These are phyloP conservation scores for Pavo muticus DNA, from an alignment of 2,113 vertebrate species.

Conservation along the genomic window DNA sequence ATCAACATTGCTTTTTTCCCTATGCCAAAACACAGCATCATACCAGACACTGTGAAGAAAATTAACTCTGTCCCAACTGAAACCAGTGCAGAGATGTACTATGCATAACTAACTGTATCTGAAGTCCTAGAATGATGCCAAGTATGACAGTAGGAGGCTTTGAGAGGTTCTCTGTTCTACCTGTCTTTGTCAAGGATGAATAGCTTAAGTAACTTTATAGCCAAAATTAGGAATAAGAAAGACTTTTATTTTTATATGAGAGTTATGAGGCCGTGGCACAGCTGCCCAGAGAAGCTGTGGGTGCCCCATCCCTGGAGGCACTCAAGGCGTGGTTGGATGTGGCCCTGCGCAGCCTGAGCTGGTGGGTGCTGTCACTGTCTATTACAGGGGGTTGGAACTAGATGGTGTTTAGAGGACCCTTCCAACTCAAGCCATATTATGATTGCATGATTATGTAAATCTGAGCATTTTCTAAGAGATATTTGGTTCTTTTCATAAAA, in stretches of 20 bases:
- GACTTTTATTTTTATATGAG: background rate
- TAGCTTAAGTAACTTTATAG: background rate
- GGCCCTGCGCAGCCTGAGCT: too few species aligned
- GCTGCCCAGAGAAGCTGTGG: too few species aligned
- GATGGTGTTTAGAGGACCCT: background rate
- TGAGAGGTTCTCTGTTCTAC: background rate
- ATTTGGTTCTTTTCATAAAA: background rate
- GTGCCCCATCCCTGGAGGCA: too few species aligned
- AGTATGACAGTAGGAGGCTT: background rate
- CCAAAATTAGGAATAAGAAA: background rate
- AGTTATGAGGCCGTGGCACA: too few species aligned
- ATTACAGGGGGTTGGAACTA: background rate
- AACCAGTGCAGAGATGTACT: background rate
- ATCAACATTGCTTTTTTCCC: too few species aligned
- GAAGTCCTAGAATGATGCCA: background rate
- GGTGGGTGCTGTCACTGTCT: too few species aligned
- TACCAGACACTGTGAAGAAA: too few species aligned
- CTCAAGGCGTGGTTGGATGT: too few species aligned
- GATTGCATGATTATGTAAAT: background rate
- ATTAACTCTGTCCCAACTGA: too few species aligned
- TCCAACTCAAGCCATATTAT: background rate
- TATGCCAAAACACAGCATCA: too few species aligned
- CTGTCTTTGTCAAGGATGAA: background rate
- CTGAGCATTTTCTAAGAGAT: background rate
- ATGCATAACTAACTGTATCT: background rate